A percentile compares a stretch with the other conserved stretches of the same genome.
These are phyloP conservation scores for Xenopus petersii DNA, from an alignment of 2,797 vertebrate species.

Conservation along the genomic window DNA sequence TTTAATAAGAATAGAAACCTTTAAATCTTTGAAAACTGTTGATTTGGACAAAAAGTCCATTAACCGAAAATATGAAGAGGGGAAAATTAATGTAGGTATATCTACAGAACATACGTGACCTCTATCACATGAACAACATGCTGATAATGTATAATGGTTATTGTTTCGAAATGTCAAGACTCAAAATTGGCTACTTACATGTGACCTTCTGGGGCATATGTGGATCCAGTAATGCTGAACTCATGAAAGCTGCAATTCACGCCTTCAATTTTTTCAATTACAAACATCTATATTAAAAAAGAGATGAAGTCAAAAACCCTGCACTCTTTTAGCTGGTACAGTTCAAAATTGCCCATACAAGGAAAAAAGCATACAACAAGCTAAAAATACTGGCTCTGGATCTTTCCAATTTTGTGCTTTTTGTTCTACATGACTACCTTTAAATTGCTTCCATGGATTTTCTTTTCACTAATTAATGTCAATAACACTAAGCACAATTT, in stretches of 20 bases:
- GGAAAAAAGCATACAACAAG: constrained; percentile 24
- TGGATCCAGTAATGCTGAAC: constrained; percentile 91
- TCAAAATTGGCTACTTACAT: constrained; percentile 75
- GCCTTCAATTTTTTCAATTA: constrained; percentile 79
- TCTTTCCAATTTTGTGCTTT: constrained; percentile 21
- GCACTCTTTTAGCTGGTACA: not conserved
- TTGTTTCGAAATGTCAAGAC: too few species aligned
- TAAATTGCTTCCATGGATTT: constrained; percentile 32
- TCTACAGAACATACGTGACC: too few species aligned
- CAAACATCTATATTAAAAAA: constrained; percentile 81
- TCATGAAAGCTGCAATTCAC: constrained; percentile 79
- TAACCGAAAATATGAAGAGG: too few species aligned
- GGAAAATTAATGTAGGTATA: too few species aligned
- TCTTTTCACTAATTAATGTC: constrained; percentile 14
- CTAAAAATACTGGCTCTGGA: constrained; percentile 19
- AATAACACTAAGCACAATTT: constrained; percentile 21
- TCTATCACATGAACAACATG: too few species aligned
- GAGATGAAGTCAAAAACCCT: not conserved
- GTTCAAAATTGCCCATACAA: constrained; percentile 38
- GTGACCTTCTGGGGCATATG: constrained; percentile 90
- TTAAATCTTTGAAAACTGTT: too few species aligned
- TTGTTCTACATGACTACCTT: constrained; percentile 36
- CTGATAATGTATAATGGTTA: too few species aligned
- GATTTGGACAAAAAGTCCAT: too few species aligned
- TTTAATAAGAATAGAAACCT: too few species aligned